Evolutionary conservation across 2,113 vertebrate species (phyloP), one percentile per base, ranked within the genome.

Genomic region (Nothocercus julius): DNA sequence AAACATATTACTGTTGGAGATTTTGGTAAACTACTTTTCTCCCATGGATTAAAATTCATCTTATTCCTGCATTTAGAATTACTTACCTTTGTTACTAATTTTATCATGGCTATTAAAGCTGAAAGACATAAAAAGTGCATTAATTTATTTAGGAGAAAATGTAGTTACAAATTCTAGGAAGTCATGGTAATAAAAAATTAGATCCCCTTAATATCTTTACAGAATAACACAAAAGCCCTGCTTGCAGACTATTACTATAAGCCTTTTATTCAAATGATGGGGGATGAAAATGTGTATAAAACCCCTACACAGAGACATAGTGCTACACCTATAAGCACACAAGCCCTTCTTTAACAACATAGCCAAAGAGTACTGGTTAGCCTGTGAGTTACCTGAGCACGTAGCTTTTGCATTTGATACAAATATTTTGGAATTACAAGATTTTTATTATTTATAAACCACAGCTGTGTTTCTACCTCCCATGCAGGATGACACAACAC

Each of bases 101-200:
- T 75, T 68, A 70, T 90, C 58, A 70, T 42, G n/a, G 38, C 69
- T 32, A 86, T 47, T 75, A 78, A 91, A 92, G 49, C 38, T 49
- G 27, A 85, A 90, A 73, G 27, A 64, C 28, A 78, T n/a, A 51
- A 70, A 89, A 82, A 22, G 17, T 53, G 3, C 7, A 68, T 72
- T 67, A 51, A 62, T 67, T 75, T 36, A 42, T 59, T 47, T 54
- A 51, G 5, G 24, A 59, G 58, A 51, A 49, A 66, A 32, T 21
- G 38, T 1, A 0, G 22, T 64, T 78, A 40, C 28, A 76, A 56
- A 75, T 87, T 75, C 42, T 49, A 70, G 40, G 28, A 83, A 78
- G 42, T 64, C 3, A 0, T 7, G 32, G 30, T 58, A 53, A 82
- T 47, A 62, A 64, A 66, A 34, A 53, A 2, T 18, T 18, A 27